Evolutionary conservation across 2,888 invertebrate species (phyloP).

Genomic region (Melipona beecheii): DNA sequence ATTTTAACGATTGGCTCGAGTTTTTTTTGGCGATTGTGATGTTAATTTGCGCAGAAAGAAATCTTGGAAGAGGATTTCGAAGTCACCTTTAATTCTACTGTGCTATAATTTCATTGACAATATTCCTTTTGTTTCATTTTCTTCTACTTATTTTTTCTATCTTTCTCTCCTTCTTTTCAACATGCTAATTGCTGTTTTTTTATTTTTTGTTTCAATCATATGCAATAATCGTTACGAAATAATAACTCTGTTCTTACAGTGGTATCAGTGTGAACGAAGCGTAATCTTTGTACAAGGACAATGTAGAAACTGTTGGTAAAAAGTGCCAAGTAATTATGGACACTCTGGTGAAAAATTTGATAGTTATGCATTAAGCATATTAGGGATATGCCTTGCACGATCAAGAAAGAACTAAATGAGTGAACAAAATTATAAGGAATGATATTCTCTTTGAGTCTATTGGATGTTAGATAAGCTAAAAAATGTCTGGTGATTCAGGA

Average conservation of each 20-base stretch:
- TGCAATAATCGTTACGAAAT: not conserved
- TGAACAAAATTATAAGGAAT: constrained; percentile 74
- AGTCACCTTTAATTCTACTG: not conserved
- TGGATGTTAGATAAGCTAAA: constrained; percentile 79
- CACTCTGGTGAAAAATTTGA: not conserved
- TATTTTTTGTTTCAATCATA: not conserved
- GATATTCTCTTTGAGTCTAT: constrained; percentile 73
- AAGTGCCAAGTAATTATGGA: constrained; percentile 34
- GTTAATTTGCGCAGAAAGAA: not conserved
- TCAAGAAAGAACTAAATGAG: constrained; percentile 49
- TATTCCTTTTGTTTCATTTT: not conserved
- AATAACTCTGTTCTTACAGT: constrained; percentile 29
- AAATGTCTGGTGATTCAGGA: constrained; percentile 84
- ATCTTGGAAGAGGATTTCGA: not conserved
- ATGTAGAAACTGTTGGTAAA: constrained; percentile 9
- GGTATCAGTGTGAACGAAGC: not conserved
- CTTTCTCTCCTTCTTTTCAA: not conserved
- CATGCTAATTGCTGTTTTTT: not conserved
- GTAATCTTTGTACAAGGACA: constrained; percentile 11
- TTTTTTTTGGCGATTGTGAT: not conserved
- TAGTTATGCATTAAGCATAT: not conserved
- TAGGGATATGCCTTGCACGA: constrained; percentile 51
- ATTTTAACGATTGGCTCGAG: not conserved
- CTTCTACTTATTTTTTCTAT: not conserved
- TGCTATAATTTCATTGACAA: constrained; percentile 2